phyloP scores from a whole-genome alignment of 2,113 vertebrate species.

The Rhinogobius similis region DNA sequence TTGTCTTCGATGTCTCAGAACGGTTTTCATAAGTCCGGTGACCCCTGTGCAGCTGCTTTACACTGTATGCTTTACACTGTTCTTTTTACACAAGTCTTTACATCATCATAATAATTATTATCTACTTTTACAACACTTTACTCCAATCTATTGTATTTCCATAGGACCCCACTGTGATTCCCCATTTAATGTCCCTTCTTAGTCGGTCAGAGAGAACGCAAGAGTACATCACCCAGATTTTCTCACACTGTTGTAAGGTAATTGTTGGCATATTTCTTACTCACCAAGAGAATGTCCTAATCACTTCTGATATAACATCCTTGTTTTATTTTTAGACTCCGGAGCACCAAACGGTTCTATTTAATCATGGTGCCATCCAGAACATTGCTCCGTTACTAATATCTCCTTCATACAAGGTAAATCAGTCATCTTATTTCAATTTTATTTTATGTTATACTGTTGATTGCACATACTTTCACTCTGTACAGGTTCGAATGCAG shows the following conservation, averaged over 20 bases:
- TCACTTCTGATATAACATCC: neutral
- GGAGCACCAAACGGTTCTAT: slow-evolving; percentile 97
- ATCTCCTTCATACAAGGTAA: slow-evolving; percentile 94
- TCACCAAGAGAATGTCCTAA: slow-evolving; percentile 6
- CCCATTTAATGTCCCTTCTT: slow-evolving; percentile 95
- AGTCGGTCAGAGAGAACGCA: slow-evolving; percentile 92
- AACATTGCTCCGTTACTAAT: slow-evolving; percentile 93
- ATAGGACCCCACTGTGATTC: slow-evolving; percentile 94
- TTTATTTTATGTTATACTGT: neutral
- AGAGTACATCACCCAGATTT: slow-evolving; percentile 99
- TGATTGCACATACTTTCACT: neutral
- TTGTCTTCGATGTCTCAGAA: slow-evolving; percentile 95
- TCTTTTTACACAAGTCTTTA: neutral
- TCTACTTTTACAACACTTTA: neutral
- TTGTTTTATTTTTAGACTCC: slow-evolving; percentile 83
- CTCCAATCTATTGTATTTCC: neutral
- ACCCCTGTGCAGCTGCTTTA: slow-evolving; percentile 98
- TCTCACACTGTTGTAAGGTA: slow-evolving; percentile 99
- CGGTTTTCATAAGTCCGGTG: slow-evolving; percentile 95
- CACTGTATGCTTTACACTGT: slow-evolving; percentile 80
- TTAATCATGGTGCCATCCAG: slow-evolving; percentile 95
- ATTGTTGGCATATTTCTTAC: slow-evolving; percentile 55
- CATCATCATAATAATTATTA: neutral
- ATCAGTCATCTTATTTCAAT: neutral
- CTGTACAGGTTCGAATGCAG: slow-evolving; percentile 92